Evolutionary conservation across 92 coral and sea anemone species (phyloP).

Genomic region (Epizoanthus ramosus): DNA sequence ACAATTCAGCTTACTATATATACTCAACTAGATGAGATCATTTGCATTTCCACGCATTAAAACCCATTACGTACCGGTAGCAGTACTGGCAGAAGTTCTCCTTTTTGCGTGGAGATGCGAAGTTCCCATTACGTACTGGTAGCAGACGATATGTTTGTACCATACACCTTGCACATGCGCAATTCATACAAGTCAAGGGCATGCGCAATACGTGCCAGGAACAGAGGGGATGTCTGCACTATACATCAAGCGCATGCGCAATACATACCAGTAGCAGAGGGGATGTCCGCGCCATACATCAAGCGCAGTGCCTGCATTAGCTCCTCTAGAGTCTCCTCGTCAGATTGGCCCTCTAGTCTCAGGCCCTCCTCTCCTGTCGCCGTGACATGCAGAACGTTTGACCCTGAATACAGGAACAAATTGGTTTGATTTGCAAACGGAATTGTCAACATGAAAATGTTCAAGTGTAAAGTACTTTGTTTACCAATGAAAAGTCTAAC

Average conservation of each 20-base stretch:
- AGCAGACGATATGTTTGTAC: constrained; percentile 41
- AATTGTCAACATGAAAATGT: no score
- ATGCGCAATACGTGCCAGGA: constrained; percentile 38
- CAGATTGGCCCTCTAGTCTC: constrained; percentile 65
- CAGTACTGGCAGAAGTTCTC: no score
- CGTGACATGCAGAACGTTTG: constrained; percentile 48
- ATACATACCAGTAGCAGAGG: constrained; percentile 58
- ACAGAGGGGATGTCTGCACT: constrained; percentile 57
- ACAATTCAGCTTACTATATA: no score
- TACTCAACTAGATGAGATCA: no score
- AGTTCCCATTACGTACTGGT: constrained; percentile 28
- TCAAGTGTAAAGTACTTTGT: background rate
- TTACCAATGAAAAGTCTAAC: background rate
- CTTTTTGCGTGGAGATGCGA: no score
- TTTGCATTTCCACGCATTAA: no score
- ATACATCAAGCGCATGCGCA: constrained; percentile 40
- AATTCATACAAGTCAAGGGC: no score
- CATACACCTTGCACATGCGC: constrained; percentile 43
- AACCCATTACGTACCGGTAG: no score
- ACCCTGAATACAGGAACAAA: constrained; percentile 18
- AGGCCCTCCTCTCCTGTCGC: constrained; percentile 55
- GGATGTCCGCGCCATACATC: constrained; percentile 57
- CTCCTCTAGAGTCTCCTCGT: constrained; percentile 49
- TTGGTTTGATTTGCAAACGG: no score
- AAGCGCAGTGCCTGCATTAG: constrained; percentile 41